A percentile compares a stretch with the other conserved stretches of the same genome.
Evolutionary conservation across 1,140 invertebrate species (phyloP).

Genomic region (Caenorhabditis briggsae): DNA sequence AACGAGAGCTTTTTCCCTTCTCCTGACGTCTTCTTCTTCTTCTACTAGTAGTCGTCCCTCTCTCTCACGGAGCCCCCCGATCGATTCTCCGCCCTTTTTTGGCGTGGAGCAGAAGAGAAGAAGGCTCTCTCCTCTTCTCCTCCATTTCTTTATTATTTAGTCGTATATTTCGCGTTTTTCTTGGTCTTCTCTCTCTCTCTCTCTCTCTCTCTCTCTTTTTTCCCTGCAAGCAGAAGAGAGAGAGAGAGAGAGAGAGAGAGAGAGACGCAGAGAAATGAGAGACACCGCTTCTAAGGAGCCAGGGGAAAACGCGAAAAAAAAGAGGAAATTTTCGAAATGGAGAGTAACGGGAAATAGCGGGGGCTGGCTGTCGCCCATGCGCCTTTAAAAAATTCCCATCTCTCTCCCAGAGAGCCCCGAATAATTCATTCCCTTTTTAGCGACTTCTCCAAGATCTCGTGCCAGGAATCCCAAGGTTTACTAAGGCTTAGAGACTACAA

Average conservation of each 20-base stretch:
- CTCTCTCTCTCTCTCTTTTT: not conserved
- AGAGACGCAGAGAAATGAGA: not conserved
- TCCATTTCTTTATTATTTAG: constrained; percentile 53
- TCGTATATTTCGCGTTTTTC: not conserved
- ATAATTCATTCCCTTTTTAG: no score
- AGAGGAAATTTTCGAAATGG: constrained; percentile 22
- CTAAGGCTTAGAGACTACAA: no score
- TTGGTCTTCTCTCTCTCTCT: not conserved
- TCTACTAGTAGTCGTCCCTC: no score
- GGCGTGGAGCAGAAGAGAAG: not conserved
- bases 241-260: not conserved
- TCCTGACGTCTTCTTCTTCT: not conserved
- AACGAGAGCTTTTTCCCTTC: not conserved
- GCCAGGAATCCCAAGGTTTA: no score
- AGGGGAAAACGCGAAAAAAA: not conserved
- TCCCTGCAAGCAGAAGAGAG: not conserved
- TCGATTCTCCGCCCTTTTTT: constrained; percentile 6
- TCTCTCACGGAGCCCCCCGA: not conserved
- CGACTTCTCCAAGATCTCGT: no score
- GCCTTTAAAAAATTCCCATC: no score
- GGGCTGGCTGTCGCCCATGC: not conserved
- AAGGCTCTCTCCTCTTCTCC: not conserved
- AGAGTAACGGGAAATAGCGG: constrained; percentile 1
- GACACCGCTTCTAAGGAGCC: not conserved
- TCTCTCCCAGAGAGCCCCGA: no score